Evolutionary conservation across 2,797 vertebrate species (phyloP), one percentile per base, ranked within the genome.

Genomic region (Bradypodion ventrale): DNA sequence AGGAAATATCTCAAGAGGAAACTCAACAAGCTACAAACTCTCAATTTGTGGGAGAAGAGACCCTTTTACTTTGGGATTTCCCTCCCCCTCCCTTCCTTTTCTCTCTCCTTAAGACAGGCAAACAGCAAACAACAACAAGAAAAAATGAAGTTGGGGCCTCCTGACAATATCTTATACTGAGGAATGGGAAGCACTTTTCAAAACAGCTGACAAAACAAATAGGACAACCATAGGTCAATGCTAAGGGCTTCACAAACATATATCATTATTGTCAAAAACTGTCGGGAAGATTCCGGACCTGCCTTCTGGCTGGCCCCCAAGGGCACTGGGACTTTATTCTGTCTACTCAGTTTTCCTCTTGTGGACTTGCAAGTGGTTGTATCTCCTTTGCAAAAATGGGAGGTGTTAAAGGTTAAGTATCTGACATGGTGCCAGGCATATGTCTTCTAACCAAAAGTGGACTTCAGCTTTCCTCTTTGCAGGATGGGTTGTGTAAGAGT

Each of bases 161-260:
- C 85, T 88, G 91, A 74, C 88, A 83, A 88, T 90, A 90, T 89
- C 88, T 95, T 87, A 93, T 87, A 90, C 81, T 80, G 89, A 80
- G 86, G 89, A 94, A 91, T 93, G 69, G 89, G 90, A 94, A 94
- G 93, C 90, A 87, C 90, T 96, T 96, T 94, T 95, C 94, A 94
- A 96, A 96, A 95, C 92, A 94, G 93, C 92, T 94, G 85, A 93
- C 92, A 92, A 90, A 91, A 92, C 87, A 85, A 83, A 90, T 81
- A 89, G 83, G 90, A 94, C 88, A 91, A 94, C 93, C 93, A 90
- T 87, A 90, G 90, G 79, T 92, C 92, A 89, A 94, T 62, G 37
- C 89, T 87, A 91, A 93, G 66, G 84, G 78, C 87, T 87, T 93
- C 90, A 89, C 73, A 89, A 89, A 83, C 90, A 87, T 73, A 78